Base-by-base conservation (phyloP, 2,113 vertebrate species). In the Podiceps cristatus region DNA sequence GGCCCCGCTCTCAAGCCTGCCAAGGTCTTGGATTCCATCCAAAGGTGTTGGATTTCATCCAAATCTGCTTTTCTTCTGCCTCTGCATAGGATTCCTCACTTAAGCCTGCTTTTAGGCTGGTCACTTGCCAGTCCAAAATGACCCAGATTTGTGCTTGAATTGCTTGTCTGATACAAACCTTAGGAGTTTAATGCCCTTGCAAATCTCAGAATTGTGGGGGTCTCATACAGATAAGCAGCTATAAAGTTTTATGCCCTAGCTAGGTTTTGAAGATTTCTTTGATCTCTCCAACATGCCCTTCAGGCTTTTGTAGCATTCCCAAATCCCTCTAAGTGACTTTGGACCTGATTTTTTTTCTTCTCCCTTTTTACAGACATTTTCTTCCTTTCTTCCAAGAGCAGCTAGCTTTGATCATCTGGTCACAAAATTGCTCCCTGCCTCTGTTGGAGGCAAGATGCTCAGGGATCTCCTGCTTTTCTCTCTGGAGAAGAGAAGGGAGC, bases 221-320 rank as follows among this genome's bases (percentile, higher is more conserved):
- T 86, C 50, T 82, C 9, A 7, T 52, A 76, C 8, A 3, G 18
- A 69, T 69, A 88, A 76, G 11, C 47, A 77, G 16, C 19, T 22
- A 69, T 52, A 42, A 87, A 79, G 14, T 50, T 58, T 88, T 53
- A 73, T 83, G 23, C 55, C n/a, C 56, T 59, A 66, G 22, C 22
- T 47, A 80, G 56, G 28, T 50, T 93, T 56, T 88, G 90, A 90
- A 72, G 81, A 74, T 71, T 72, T 47, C 18, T 91, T 96, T 93
- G 33, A 86, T 68, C 35, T 88, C 44, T 79, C 55, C 40, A 76
- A 19, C 16, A 20, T 31, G 8, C 8, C 45, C 24, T 73, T 90
- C 55, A 37, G 33, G 47, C 3, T 76, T 92, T 59, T 64, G 22
- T 82, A 80, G 10, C 33, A 35, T 77, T 69, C 50, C 40, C 15